Evolutionary conservation across 1,140 invertebrate species (phyloP).

Genomic region (Drosophila rhopaloa): DNA sequence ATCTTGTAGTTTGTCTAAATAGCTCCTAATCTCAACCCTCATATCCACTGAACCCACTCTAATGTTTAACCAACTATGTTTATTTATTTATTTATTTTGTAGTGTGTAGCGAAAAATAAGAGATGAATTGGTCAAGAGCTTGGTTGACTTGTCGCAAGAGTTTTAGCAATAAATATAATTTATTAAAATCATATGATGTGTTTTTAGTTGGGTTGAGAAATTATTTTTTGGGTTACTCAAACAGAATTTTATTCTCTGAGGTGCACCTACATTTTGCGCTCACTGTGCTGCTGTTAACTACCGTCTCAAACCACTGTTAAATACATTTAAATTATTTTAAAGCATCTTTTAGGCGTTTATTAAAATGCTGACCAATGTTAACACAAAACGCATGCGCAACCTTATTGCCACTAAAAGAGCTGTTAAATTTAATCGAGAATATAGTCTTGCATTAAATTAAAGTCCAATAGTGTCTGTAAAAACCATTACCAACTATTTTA

Average conservation of each 20-base stretch:
- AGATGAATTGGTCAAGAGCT: slow-evolving; percentile 27
- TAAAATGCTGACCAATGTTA: slow-evolving; percentile 1
- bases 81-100: slow-evolving; percentile 80
- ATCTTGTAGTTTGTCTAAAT: slow-evolving; percentile 55
- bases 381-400: neutral
- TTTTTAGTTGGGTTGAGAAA: neutral
- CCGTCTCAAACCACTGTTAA: neutral
- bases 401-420: neutral
- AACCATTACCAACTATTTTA: too few species aligned
- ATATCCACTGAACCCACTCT: slow-evolving; percentile 16
- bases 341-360: slow-evolving; percentile 48
- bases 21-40: slow-evolving; percentile 49
- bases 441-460: neutral
- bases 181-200: slow-evolving; percentile 30
- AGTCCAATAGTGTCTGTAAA: neutral
- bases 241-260: too few species aligned
- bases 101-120: slow-evolving; percentile 50
- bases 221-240: too few species aligned
- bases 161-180: slow-evolving; percentile 72
- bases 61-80: slow-evolving; percentile 62
- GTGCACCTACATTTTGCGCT: too few species aligned
- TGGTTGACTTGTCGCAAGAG: slow-evolving; percentile 38
- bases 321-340: neutral
- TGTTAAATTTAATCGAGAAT: neutral
- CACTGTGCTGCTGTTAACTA: slow-evolving; percentile 12